Conservation (phyloP, 2,888 invertebrate genomes). For the Eupsilia transversa region DNA sequence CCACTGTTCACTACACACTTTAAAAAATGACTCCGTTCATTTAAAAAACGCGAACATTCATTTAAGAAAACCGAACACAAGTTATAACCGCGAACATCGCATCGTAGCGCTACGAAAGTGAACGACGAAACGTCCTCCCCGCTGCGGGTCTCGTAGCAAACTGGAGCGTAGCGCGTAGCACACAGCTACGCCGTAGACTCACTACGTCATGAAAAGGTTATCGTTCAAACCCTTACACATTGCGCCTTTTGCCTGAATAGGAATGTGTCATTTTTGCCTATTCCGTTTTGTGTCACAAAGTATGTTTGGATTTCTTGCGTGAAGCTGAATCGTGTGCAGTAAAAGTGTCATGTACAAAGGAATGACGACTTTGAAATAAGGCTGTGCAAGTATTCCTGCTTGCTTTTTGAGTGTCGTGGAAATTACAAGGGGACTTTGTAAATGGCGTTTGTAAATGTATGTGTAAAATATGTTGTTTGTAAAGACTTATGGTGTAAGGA, state of each 20-base stretch:
- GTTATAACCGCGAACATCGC: constrained; percentile 54
- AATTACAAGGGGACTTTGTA: constrained; percentile 35
- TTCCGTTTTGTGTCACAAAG: constrained; percentile 84
- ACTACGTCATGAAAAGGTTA: constrained; percentile 85
- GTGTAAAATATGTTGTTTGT: constrained; percentile 25
- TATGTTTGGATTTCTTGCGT: constrained; percentile 81
- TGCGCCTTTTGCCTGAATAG: constrained; percentile 87
- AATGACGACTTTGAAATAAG: constrained; percentile 59
- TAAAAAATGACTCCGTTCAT: constrained; percentile 27
- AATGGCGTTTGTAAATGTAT: constrained; percentile 42
- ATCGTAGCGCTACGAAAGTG: constrained; percentile 39
- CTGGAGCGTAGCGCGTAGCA: constrained; percentile 78
- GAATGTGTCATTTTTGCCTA: constrained; percentile 85
- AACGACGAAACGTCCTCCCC: constrained; percentile 72
- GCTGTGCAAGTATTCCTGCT: constrained; percentile 38
- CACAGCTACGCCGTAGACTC: constrained; percentile 76
- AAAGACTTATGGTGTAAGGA: background rate
- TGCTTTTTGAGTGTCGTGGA: constrained; percentile 51
- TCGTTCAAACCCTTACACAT: constrained; percentile 85
- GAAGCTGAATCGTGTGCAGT: constrained; percentile 69
- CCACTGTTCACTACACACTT: constrained; percentile 55
- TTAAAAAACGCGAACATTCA: constrained; percentile 48
- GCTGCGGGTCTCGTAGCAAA: constrained; percentile 80
- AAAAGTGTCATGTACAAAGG: constrained; percentile 63
- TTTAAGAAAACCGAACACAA: constrained; percentile 56